Evolutionary conservation across 2,888 invertebrate species (phyloP).

Genomic region (Tenthredo distinguenda): DNA sequence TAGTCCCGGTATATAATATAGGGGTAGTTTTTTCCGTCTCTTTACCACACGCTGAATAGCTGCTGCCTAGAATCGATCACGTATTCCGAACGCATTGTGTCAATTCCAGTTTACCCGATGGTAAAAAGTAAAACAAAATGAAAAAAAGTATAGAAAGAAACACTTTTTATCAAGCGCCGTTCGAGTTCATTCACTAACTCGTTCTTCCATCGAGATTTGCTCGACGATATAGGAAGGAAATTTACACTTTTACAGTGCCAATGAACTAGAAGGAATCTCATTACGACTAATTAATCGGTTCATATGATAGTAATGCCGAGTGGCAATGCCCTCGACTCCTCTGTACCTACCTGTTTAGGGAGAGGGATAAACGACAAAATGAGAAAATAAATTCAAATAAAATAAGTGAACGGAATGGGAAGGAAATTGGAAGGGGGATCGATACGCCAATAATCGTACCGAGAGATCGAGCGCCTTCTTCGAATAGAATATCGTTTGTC

Average conservation of each 20-base stretch:
- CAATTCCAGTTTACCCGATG: constrained; percentile 65
- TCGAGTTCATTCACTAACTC: constrained; percentile 72
- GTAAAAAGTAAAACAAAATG: constrained; percentile 45
- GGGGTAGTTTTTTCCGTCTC: neutral
- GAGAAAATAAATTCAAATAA: neutral
- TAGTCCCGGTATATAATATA: neutral
- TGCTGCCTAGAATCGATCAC: constrained; percentile 65
- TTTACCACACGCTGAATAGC: constrained; percentile 50
- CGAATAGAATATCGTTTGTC: constrained; percentile 50
- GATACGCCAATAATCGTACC: constrained; percentile 47
- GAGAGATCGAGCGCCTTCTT: constrained; percentile 48
- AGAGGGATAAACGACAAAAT: neutral
- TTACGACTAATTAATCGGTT: constrained; percentile 63
- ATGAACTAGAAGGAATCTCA: constrained; percentile 54
- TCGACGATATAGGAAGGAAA: constrained; percentile 34
- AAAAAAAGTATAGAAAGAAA: constrained; percentile 44
- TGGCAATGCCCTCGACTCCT: constrained; percentile 32
- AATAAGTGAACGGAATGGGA: neutral
- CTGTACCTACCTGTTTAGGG: neutral
- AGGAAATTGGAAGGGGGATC: constrained; percentile 15
- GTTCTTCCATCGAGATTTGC: constrained; percentile 62
- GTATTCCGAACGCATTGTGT: constrained; percentile 70
- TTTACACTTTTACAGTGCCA: constrained; percentile 49
- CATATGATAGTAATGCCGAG: constrained; percentile 66
- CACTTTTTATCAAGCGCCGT: constrained; percentile 54